Evolutionary conservation across 2,888 invertebrate species (phyloP), one percentile per base, ranked within the genome.

Genomic region (Drosophila kanekoi): DNA sequence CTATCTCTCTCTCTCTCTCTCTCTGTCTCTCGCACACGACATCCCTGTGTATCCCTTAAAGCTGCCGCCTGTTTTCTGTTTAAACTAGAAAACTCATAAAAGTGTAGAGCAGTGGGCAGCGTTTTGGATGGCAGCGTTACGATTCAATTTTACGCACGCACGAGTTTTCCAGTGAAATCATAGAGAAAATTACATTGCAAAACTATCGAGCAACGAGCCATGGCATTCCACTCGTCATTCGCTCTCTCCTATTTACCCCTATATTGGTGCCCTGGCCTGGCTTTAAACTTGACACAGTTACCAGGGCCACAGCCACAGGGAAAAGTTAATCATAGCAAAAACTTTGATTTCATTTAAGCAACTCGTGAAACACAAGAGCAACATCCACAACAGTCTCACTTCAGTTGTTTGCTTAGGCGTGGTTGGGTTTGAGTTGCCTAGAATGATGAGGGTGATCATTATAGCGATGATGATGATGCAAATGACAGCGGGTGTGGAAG

Each of bases 131-230:
- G 49, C 20, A 40, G 53, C 48, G 63, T 35, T 52, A 56, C 58
- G 64, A 61, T 85, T 83, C 85, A 83, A 83, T 83, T 83, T 83
- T 82, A 77, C 83, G 83, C 83, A 83, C 86, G 87, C 86, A 74
- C 85, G 83, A 71, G 49, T 76, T 87, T 79, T 73, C 32, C 65
- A 63, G 81, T 58, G 72, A 72, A 83, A 87, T 81, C 83, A 82
- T 77, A 85, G 79, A 76, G 86, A 85, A 82, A 85, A 82, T 82
- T 79, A 79, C 68, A 66, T 63, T 68, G 52, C 66, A 72, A 63
- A 83, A 87, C 83, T 85, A 87, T 87, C 70, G 79, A 35, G 65
- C 82, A 82, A 84, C 82, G 73, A 76, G 81, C 69, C 81, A 45
- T 77, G 71, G 51, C 67, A 28, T 43, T 49, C 14, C 45, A 14